Evolutionary conservation across 2,888 invertebrate genomes (phyloP).

Genomic region (Agrotis segetum): DNA sequence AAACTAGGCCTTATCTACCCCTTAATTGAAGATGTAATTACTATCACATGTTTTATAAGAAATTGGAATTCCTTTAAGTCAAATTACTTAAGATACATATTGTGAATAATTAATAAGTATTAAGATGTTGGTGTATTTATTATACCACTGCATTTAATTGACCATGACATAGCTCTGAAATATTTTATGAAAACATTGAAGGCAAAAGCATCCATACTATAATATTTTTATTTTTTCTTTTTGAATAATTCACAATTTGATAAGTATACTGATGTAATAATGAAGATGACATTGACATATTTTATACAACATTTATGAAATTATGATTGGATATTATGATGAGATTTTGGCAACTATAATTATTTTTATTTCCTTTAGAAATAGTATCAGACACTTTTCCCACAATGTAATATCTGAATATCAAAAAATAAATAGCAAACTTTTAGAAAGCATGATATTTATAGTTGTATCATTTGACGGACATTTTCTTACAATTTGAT

Average conservation of each 20-base stretch:
- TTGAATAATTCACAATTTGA: conserved; percentile 21
- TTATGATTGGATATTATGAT: conserved; percentile 13
- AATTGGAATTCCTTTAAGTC: conserved; percentile 43
- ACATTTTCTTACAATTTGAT: conserved; percentile 47
- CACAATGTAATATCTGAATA: conserved; percentile 22
- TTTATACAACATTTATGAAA: conserved; percentile 28
- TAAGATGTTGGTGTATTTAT: conserved; percentile 16
- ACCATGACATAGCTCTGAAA: conserved; percentile 44
- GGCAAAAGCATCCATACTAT: conserved; percentile 39
- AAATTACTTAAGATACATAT: conserved; percentile 45
- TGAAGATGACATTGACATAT: conserved; percentile 14
- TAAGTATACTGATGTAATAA: conserved; percentile 1
- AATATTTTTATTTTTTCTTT: conserved; percentile 10
- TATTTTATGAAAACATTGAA: conserved; percentile 38
- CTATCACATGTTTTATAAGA: conserved; percentile 64
- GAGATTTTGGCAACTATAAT: conserved; percentile 58
- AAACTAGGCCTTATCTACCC: conserved; percentile 40
- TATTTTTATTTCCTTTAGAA: conserved; percentile 18
- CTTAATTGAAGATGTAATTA: conserved; percentile 58
- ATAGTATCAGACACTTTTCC: conserved; percentile 35
- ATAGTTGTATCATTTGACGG: conserved; percentile 53
- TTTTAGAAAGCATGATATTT: conserved; percentile 33
- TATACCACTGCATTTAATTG: conserved; percentile 39
- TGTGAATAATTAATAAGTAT: conserved; percentile 30
- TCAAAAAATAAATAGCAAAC: conserved; percentile 36